Conservation (phyloP, 2,888 invertebrate genomes). For the Athalia circularis region DNA sequence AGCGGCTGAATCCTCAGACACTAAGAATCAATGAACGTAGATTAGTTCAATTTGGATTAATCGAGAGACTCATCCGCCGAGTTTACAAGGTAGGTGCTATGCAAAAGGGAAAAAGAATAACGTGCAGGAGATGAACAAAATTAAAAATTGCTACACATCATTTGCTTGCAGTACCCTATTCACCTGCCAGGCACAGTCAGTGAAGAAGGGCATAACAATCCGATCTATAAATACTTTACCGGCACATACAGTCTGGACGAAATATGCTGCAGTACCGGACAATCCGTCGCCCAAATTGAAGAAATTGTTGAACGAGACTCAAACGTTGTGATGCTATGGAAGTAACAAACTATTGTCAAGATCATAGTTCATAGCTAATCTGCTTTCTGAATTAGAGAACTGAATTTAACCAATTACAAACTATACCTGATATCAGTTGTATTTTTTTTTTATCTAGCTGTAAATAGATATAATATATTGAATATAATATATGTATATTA, state of each 20-base stretch:
- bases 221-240: slow-evolving; percentile 81
- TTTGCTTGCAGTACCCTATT: slow-evolving; percentile 69
- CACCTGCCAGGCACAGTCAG: slow-evolving; percentile 62
- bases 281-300: slow-evolving; percentile 85
- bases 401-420: not conserved
- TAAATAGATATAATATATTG: not conserved
- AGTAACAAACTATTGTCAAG: slow-evolving; percentile 74
- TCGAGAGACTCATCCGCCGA: slow-evolving; percentile 88
- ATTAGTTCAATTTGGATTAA: slow-evolving; percentile 90
- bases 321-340: slow-evolving; percentile 88
- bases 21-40: slow-evolving; percentile 87
- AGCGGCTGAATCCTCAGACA: slow-evolving; percentile 83
- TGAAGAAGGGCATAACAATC: slow-evolving; percentile 69
- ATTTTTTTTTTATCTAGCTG: not conserved
- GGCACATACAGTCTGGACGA: slow-evolving; percentile 91
- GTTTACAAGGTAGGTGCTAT: slow-evolving; percentile 81
- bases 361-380: not conserved
- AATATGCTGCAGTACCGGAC: slow-evolving; percentile 90
- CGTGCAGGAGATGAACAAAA: not conserved
- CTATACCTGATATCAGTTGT: not conserved
- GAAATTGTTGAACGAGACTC: slow-evolving; percentile 90
- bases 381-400: not conserved
- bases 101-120: not conserved
- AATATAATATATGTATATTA: not conserved
- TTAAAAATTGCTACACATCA: slow-evolving; percentile 33